Conservation (phyloP, 2,888 invertebrate genomes). For the Venusia cambrica region DNA sequence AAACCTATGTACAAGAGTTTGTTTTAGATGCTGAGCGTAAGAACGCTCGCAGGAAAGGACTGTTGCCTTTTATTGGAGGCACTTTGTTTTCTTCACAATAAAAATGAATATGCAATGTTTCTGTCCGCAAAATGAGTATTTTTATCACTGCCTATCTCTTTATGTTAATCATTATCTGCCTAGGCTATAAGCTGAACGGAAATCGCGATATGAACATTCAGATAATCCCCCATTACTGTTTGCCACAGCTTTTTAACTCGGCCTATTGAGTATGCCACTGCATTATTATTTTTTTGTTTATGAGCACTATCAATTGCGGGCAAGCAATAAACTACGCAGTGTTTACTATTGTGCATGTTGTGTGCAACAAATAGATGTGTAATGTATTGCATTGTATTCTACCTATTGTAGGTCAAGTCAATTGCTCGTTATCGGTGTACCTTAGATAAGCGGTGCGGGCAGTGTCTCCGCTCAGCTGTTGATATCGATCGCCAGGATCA, state of each 20-base stretch:
- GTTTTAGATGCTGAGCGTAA: slow-evolving; percentile 1
- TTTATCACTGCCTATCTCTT: too few species aligned
- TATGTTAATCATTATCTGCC: too few species aligned
- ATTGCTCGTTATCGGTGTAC: slow-evolving; percentile 46
- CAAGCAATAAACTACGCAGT: slow-evolving; percentile 23
- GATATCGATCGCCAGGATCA: slow-evolving; percentile 51
- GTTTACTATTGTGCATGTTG: too few species aligned
- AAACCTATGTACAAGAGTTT: slow-evolving; percentile 7
- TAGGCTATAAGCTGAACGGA: slow-evolving; percentile 10
- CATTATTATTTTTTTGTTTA: slow-evolving; percentile 3
- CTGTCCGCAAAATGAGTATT: slow-evolving; percentile 10
- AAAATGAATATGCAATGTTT: slow-evolving; percentile 14
- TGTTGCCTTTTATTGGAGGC: slow-evolving; percentile 17
- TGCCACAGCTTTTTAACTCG: slow-evolving; percentile 4
- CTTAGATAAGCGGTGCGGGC: slow-evolving; percentile 54
- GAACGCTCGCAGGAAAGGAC: slow-evolving; percentile 14
- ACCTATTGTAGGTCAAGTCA: slow-evolving; percentile 42
- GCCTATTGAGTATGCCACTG: slow-evolving; percentile 3
- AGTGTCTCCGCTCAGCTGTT: slow-evolving; percentile 62
- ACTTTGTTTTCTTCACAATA: slow-evolving; percentile 20
- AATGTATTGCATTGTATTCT: too few species aligned
- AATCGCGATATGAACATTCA: slow-evolving; percentile 5
- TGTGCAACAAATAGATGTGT: too few species aligned
- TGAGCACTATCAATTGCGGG: slow-evolving; percentile 6
- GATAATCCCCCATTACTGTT: slow-evolving; percentile 10